Percentiles rank a stretch among this genome's conserved stretches.
phyloP scores from a whole-genome alignment of 2,113 vertebrate species.

The Onychostoma macrolepis region DNA sequence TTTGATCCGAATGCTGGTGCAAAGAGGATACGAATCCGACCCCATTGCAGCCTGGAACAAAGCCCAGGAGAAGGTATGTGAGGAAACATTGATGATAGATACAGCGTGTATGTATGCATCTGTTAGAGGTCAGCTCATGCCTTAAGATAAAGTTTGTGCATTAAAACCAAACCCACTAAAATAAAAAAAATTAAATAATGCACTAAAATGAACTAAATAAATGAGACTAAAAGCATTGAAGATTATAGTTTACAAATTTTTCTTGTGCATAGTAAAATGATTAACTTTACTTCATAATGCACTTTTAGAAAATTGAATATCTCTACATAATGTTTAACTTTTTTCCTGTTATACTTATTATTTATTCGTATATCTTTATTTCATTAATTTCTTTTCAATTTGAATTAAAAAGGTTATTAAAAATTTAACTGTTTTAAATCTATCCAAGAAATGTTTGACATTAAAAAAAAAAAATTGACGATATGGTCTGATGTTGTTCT shows the following conservation, averaged over 20 bases:
- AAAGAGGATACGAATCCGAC: conserved; percentile 96
- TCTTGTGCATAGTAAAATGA: no score
- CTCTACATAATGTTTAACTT: no score
- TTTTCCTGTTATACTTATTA: no score
- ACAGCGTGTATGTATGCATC: background rate
- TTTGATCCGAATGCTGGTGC: conserved; percentile 93
- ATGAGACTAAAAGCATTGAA: background rate
- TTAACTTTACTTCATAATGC: no score
- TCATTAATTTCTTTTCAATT: no score
- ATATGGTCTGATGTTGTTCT: background rate
- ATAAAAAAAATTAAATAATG: background rate
- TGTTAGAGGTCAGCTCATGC: background rate
- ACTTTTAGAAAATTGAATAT: no score
- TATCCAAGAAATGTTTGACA: no score
- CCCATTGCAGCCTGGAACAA: conserved; percentile 94
- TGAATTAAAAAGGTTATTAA: no score
- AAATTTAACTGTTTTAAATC: no score
- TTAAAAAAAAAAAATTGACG: background rate
- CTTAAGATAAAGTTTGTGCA: background rate
- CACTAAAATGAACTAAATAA: background rate
- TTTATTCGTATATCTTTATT: no score
- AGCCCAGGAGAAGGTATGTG: conserved; percentile 93
- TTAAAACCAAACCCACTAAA: background rate
- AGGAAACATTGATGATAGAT: background rate
- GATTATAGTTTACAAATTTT: no score